A percentile compares a stretch with the other conserved stretches of the same genome.
These are phyloP conservation scores for Drosophila mojavensis DNA, from an alignment of 1,140 invertebrate species.

Conservation along the genomic window DNA sequence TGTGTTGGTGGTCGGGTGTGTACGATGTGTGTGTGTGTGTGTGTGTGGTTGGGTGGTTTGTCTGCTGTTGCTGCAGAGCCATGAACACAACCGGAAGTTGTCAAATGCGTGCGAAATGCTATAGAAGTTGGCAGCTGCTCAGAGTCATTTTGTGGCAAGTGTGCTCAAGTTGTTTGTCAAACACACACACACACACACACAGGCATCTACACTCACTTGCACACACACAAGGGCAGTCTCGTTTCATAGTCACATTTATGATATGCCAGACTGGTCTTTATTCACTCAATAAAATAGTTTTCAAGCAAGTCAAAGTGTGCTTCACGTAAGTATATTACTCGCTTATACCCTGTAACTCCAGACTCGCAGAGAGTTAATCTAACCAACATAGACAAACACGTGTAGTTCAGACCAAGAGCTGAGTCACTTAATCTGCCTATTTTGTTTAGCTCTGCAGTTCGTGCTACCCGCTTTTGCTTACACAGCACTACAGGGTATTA, in stretches of 20 bases:
- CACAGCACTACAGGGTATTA: background rate
- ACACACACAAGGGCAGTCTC: background rate
- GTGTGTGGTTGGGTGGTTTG: background rate
- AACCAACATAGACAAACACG: too few relatives aligned
- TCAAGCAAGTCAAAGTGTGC: conserved; percentile 5
- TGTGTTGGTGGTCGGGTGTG: too few relatives aligned
- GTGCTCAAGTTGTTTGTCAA: conserved; percentile 49
- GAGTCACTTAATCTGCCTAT: too few relatives aligned
- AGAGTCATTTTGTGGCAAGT: conserved; percentile 41
- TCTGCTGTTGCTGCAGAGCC: background rate
- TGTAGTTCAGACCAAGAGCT: too few relatives aligned
- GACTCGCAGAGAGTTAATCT: too few relatives aligned
- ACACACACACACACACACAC: conserved; percentile 28
- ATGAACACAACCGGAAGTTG: conserved; percentile 51
- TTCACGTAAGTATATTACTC: background rate
- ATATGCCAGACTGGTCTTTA: conserved; percentile 7
- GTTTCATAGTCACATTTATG: conserved; percentile 2
- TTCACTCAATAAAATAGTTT: conserved; percentile 38
- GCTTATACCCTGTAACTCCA: background rate
- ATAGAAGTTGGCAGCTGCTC: conserved; percentile 47
- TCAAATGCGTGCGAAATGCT: conserved; percentile 49
- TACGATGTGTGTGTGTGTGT: background rate
- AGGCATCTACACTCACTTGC: background rate
- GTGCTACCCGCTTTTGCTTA: background rate
- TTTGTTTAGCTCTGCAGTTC: background rate